These are phyloP conservation scores for Magallana gigas DNA, from an alignment of 1,140 invertebrate species.

Conservation along the genomic window DNA sequence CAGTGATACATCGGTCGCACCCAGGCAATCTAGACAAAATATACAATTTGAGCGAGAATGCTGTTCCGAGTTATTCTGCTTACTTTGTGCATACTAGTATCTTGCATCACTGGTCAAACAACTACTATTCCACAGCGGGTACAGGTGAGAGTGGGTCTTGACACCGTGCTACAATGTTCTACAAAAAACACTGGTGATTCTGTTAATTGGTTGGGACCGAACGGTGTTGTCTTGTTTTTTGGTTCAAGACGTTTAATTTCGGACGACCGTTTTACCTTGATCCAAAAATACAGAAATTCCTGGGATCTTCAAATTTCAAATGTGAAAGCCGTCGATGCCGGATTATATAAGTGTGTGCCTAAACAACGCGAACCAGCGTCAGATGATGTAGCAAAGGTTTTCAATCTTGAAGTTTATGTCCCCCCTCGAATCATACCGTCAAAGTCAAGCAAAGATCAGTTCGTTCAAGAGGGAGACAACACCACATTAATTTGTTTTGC, in stretches of 20 bases:
- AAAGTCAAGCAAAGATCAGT: background rate
- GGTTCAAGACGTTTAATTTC: background rate
- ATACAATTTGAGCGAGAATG: no score
- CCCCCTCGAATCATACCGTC: constrained; percentile 2
- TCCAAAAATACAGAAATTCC: background rate
- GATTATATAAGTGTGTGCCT: background rate
- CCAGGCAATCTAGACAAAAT: no score
- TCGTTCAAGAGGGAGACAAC: background rate
- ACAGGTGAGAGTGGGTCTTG: background rate
- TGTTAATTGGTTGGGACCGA: background rate
- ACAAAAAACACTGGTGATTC: background rate
- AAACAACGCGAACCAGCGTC: no score
- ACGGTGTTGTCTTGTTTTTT: background rate
- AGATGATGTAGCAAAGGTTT: background rate
- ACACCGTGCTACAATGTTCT: background rate
- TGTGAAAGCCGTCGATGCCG: background rate
- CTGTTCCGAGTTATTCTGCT: no score
- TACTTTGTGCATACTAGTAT: no score
- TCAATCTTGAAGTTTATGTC: background rate
- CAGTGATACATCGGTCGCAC: no score
- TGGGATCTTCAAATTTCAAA: background rate
- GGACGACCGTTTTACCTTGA: background rate
- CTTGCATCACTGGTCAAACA: background rate
- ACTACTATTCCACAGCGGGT: background rate
- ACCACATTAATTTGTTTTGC: background rate